Evolutionary conservation across 2,797 vertebrate genomes (phyloP), one percentile per base, ranked within the genome.

Genomic region (Gallirallus australis): DNA sequence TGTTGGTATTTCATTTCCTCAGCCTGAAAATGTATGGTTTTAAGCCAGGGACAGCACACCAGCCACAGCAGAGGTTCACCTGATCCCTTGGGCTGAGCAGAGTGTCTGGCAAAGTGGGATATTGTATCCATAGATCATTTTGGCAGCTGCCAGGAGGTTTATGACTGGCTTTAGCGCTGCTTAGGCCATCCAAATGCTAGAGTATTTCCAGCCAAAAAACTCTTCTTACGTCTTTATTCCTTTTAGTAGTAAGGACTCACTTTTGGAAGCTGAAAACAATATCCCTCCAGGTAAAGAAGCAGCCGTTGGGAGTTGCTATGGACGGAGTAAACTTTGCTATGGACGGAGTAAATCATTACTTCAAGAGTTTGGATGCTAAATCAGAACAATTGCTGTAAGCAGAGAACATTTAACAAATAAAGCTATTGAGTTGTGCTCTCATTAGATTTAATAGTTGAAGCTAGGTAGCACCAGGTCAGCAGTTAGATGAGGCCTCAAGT

Each of bases 381-480:
- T 83, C 65, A 79, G 81, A 95, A 65, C 82, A 86, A 33, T 59
- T 65, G 61, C 82, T 83, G 61, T 78, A 54, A 93, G 84, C 82
- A 69, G 82, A 50, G 91, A 69, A 57, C 72, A 20, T 59, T 64
- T 25, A 72, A 59, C 70, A 66, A 42, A 89, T 76, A 90, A 86
- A 94, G 69, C 72, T 63, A n/a, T 52, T 82, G 91, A 79, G 84
- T 14, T 47, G 76, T 65, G 82, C 39, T 83, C 45, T 88, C 61
- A 28, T 88, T 60, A 50, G 37, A 14, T 48, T 60, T 65, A 25
- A 82, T 10, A 57, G 61, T 39, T 82, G 86, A 78, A 73, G 69
- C 75, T 87, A 84, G 31, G 28, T 28, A 57, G 57, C 64, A 48
- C 24, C 63, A 57, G 92, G 79, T 59, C 91, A 91, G 88, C 93